Percentiles rank a stretch among this genome's conserved stretches.
Evolutionary conservation across 2,113 vertebrate genomes (phyloP).

Genomic region (Otis tarda): DNA sequence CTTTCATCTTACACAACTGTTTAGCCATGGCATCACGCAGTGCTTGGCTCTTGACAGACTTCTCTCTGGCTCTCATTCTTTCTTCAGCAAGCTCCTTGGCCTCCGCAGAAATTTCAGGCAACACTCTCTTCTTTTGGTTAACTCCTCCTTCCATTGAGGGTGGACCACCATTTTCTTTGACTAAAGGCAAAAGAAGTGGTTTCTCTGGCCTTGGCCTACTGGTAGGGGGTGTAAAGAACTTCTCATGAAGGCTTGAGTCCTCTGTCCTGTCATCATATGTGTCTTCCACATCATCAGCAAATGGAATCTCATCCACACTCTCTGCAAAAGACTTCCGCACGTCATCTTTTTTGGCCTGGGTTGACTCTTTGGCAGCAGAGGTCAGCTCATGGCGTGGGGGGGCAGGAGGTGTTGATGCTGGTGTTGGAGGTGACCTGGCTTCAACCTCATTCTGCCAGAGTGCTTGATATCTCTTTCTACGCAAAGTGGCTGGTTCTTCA

Average conservation of each 20-base stretch:
- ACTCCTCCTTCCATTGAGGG: constrained; percentile 63
- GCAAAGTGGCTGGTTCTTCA: constrained; percentile 88
- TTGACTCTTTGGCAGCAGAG: constrained; percentile 62
- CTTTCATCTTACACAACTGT: constrained; percentile 91
- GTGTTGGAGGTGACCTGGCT: constrained; percentile 30
- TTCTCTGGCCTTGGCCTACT: constrained; percentile 74
- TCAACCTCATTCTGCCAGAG: constrained; percentile 76
- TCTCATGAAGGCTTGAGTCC: constrained; percentile 81
- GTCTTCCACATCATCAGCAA: constrained; percentile 95
- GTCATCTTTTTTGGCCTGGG: constrained; percentile 70
- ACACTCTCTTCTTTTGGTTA: constrained; percentile 62
- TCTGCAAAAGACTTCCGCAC: constrained; percentile 92
- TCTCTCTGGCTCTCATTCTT: constrained; percentile 91
- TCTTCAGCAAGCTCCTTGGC: constrained; percentile 94
- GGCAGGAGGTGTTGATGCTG: constrained; percentile 16
- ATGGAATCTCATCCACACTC: constrained; percentile 95
- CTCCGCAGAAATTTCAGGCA: constrained; percentile 84
- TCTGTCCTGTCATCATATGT: constrained; percentile 87
- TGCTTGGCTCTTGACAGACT: constrained; percentile 91
- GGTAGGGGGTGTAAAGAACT: constrained; percentile 86
- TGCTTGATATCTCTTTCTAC: constrained; percentile 76
- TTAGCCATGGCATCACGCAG: constrained; percentile 94
- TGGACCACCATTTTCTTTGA: constrained; percentile 84
- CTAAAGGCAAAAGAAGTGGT: constrained; percentile 71
- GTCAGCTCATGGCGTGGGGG: neutral